Conservation (phyloP, 2,113 vertebrate species). For the Sialia sialis region DNA sequence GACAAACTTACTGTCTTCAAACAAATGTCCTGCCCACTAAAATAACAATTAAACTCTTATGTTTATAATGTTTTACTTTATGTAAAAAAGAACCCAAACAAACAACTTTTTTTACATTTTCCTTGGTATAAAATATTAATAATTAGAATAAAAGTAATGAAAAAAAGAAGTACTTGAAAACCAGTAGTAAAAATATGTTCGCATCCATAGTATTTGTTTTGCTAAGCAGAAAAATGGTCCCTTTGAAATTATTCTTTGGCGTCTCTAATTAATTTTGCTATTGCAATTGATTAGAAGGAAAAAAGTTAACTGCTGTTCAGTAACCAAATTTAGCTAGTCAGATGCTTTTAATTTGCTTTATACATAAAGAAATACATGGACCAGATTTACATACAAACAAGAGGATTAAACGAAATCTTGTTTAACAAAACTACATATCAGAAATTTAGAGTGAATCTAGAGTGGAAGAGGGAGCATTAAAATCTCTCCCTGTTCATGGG, state of each 20-base stretch:
- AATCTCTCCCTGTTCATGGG: neutral
- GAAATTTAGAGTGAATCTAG: neutral
- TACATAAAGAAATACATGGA: neutral
- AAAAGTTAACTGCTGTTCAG: neutral
- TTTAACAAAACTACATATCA: neutral
- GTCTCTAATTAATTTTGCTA: constrained; percentile 15
- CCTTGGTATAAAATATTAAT: neutral
- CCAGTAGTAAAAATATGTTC: neutral
- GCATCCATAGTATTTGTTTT: neutral
- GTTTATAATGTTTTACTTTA: neutral
- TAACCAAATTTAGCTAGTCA: neutral
- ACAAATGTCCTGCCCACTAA: neutral
- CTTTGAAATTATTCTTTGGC: constrained; percentile 27
- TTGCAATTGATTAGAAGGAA: neutral
- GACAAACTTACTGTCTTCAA: neutral
- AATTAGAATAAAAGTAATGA: neutral
- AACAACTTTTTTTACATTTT: neutral
- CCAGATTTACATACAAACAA: neutral
- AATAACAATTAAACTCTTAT: neutral
- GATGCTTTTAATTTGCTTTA: constrained; percentile 26
- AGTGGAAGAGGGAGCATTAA: neutral
- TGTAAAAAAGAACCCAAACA: neutral
- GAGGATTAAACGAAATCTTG: neutral
- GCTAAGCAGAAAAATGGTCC: neutral
- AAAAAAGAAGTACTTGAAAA: neutral